Percentiles rank a stretch among this genome's conserved stretches.
Conservation (phyloP, 2,888 invertebrate genomes). For the Microctonus hyperodae region DNA sequence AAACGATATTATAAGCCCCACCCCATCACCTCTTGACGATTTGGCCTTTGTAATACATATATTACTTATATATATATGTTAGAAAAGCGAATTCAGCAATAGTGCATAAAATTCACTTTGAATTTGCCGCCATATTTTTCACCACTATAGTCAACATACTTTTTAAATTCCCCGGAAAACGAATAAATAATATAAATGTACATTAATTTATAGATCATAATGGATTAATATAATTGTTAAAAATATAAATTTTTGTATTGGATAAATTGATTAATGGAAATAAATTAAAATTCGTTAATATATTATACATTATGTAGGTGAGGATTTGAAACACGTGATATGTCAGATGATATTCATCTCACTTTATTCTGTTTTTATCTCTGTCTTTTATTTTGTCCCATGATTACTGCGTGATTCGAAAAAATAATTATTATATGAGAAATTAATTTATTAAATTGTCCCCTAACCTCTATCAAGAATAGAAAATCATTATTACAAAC, state of each 20-base stretch:
- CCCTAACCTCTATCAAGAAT: not conserved
- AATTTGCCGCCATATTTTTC: slow-evolving; percentile 16
- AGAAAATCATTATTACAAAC: not conserved
- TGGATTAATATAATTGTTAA: not conserved
- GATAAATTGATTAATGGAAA: not conserved
- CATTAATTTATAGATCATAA: not conserved
- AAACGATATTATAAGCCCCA: slow-evolving; percentile 4
- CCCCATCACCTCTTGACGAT: not conserved
- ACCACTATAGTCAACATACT: not conserved
- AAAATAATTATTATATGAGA: slow-evolving; percentile 15
- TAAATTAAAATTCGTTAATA: not conserved
- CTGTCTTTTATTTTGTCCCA: slow-evolving; percentile 22
- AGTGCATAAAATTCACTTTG: not conserved
- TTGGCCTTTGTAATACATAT: not conserved
- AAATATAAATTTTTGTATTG: not conserved
- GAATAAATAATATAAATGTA: not conserved
- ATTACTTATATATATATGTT: not conserved
- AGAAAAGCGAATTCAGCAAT: not conserved
- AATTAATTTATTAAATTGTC: not conserved
- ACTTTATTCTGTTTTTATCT: not conserved
- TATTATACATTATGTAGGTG: not conserved
- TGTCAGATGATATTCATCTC: slow-evolving; percentile 18
- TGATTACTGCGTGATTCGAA: slow-evolving; percentile 17
- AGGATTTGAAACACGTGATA: slow-evolving; percentile 35
- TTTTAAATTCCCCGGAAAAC: not conserved